Percentiles rank a stretch among this genome's conserved stretches.
Conservation (phyloP, 2,113 vertebrate species). For the Corythornis madagascariensis region DNA sequence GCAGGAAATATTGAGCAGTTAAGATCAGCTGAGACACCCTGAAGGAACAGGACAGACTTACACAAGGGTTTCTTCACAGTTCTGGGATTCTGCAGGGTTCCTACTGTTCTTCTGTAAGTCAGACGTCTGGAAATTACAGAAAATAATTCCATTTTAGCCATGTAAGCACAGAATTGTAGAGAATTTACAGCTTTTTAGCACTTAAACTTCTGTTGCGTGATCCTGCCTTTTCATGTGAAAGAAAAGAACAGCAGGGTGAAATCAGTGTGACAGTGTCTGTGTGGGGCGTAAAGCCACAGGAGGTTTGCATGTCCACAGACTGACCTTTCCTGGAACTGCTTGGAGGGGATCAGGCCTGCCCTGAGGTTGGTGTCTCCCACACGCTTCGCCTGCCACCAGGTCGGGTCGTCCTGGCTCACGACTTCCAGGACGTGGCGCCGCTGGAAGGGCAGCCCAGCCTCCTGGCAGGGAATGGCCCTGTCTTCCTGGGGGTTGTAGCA, state of each 20-base stretch:
- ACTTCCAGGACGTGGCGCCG: constrained; percentile 90
- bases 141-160: not conserved
- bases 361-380: constrained; percentile 91
- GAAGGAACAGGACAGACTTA: constrained; percentile 73
- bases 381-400: constrained; percentile 96
- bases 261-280: not conserved
- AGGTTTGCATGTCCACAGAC: not conserved
- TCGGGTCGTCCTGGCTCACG: constrained; percentile 91
- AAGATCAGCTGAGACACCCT: not conserved
- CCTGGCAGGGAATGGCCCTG: constrained; percentile 93
- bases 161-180: not conserved
- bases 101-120: constrained; percentile 83
- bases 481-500: constrained; percentile 92
- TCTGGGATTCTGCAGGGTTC: constrained; percentile 77
- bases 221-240: not conserved
- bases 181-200: not conserved
- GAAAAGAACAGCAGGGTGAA: not conserved
- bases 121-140: constrained; percentile 76
- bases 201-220: not conserved
- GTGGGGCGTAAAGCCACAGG: not conserved
- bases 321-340: constrained; percentile 94
- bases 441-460: constrained; percentile 91
- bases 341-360: constrained; percentile 91
- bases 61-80: constrained; percentile 79
- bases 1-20: not conserved